These are phyloP conservation scores for Piscicola geometra DNA, from an alignment of 2,888 invertebrate species.

Conservation along the genomic window DNA sequence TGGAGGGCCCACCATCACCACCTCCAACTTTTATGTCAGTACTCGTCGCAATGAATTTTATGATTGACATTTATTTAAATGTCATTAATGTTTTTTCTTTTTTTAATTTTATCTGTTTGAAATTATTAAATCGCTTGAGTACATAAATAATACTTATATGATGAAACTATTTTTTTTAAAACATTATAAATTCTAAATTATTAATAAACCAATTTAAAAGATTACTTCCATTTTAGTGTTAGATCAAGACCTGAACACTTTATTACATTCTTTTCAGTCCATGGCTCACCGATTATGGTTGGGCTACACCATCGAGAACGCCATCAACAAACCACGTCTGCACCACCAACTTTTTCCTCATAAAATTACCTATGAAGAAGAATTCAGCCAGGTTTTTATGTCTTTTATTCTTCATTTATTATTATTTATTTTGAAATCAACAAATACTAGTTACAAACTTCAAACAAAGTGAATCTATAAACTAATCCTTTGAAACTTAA, in stretches of 20 bases:
- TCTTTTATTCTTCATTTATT: not conserved
- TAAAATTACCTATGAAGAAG: conserved; percentile 63
- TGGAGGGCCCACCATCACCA: conserved; percentile 84
- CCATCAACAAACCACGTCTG: conserved; percentile 72
- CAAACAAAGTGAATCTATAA: not conserved
- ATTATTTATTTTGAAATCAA: not conserved
- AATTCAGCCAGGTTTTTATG: conserved; percentile 28
- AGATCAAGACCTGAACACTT: too few species aligned
- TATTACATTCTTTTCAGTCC: too few species aligned
- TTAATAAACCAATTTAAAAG: too few species aligned
- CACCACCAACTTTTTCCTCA: conserved; percentile 81
- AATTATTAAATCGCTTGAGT: not conserved
- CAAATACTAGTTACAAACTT: not conserved
- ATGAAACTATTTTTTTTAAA: too few species aligned
- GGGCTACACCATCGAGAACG: conserved; percentile 70
- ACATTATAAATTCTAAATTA: too few species aligned
- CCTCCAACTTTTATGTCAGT: conserved; percentile 63
- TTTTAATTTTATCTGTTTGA: not conserved
- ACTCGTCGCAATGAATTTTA: conserved; percentile 53
- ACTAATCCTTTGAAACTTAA: not conserved
- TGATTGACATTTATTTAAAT: too few species aligned
- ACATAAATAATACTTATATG: too few species aligned
- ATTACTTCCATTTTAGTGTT: too few species aligned
- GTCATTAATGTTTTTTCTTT: not conserved
- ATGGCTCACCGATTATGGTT: conserved; percentile 65